Conservation (phyloP, 2,113 vertebrate genomes). For the Porphyrio hochstetteri region DNA sequence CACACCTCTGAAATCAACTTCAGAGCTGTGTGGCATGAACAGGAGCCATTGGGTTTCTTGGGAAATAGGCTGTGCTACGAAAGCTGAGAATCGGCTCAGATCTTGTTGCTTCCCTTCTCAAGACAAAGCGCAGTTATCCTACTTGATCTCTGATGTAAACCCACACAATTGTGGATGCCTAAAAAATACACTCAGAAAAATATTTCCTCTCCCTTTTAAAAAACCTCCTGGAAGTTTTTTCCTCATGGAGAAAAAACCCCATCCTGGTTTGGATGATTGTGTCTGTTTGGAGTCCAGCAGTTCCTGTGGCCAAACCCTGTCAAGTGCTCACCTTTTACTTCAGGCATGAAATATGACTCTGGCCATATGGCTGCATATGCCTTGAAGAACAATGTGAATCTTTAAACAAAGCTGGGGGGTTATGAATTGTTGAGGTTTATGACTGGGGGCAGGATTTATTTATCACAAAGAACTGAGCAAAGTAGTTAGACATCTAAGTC, state of each 20-base stretch:
- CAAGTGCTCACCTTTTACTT: not conserved
- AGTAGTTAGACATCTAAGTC: not conserved
- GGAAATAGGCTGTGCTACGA: not conserved
- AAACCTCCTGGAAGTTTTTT: not conserved
- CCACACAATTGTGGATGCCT: not conserved
- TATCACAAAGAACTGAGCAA: not conserved
- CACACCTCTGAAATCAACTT: not conserved
- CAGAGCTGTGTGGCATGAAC: not conserved
- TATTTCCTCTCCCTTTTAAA: not conserved
- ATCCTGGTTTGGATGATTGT: too few species aligned
- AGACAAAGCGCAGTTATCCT: not conserved
- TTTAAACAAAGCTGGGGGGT: not conserved
- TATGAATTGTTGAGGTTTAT: not conserved
- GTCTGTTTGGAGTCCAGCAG: not conserved
- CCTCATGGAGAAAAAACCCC: too few species aligned
- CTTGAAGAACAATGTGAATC: not conserved
- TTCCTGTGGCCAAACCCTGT: not conserved
- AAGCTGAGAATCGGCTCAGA: not conserved
- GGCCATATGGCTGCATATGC: not conserved
- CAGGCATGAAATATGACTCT: not conserved
- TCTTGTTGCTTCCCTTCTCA: not conserved
- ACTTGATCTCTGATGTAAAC: not conserved
- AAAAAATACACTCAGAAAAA: not conserved
- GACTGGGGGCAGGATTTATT: not conserved
- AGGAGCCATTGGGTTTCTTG: not conserved